Conservation (phyloP, 2,797 vertebrate genomes). For the Falco naumanni region DNA sequence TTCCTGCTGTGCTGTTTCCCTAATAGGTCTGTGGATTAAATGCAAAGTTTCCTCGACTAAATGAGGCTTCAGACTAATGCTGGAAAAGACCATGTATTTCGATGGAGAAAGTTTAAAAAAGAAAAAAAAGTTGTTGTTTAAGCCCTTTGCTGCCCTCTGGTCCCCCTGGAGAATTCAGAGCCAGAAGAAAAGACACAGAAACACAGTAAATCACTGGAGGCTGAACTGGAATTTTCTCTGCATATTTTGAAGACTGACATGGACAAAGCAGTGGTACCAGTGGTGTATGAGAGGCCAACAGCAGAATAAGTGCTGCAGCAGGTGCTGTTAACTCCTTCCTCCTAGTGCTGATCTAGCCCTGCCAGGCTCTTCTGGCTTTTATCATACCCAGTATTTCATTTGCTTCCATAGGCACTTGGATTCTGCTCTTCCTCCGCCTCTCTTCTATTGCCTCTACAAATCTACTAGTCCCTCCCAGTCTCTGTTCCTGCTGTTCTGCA, state of each 20-base stretch:
- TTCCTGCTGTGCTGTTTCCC: slow-evolving; percentile 12
- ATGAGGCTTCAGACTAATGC: neutral
- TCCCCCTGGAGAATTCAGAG: neutral
- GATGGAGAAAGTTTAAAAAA: no score
- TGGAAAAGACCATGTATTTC: neutral
- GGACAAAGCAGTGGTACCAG: neutral
- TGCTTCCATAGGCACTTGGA: neutral
- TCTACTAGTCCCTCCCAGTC: neutral
- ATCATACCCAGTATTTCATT: neutral
- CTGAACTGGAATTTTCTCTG: neutral
- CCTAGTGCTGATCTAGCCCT: neutral
- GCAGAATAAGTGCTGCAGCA: neutral
- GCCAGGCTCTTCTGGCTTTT: neutral
- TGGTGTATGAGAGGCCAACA: fast-evolving
- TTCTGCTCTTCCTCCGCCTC: neutral
- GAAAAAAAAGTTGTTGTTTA: neutral
- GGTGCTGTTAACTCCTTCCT: neutral
- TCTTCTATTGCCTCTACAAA: neutral
- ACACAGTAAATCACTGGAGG: neutral
- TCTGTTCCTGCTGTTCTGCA: neutral
- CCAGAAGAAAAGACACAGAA: neutral
- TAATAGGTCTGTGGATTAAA: slow-evolving; percentile 20
- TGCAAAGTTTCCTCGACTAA: neutral
- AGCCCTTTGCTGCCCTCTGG: slow-evolving; percentile 1
- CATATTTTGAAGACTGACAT: neutral